These are phyloP conservation scores for Lepus oiostolus DNA, from an alignment of 2,797 vertebrate genomes.

Conservation along the genomic window DNA sequence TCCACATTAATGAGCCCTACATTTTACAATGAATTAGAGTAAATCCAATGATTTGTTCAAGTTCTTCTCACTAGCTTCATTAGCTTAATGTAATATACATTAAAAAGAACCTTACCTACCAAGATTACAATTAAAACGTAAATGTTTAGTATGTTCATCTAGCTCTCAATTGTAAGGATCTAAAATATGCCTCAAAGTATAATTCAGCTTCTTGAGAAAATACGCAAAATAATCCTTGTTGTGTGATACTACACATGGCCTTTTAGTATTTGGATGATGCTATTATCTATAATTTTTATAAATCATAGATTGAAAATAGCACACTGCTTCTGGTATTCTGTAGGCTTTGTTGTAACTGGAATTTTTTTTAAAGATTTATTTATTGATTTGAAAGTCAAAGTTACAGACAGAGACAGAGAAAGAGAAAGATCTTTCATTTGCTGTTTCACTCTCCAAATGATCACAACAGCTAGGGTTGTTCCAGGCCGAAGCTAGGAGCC, in stretches of 20 bases:
- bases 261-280: neutral
- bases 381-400: neutral
- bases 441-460: too few species aligned
- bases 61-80: conserved; percentile 84
- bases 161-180: conserved; percentile 69
- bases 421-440: too few species aligned
- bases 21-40: conserved; percentile 84
- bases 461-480: too few species aligned
- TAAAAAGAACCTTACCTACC: conserved; percentile 77
- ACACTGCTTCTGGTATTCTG: neutral
- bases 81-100: conserved; percentile 84
- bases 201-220: conserved; percentile 33
- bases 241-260: neutral
- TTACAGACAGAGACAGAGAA: too few species aligned
- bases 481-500: too few species aligned
- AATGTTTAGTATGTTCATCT: conserved; percentile 76
- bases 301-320: conserved; percentile 38
- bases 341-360: neutral
- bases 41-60: conserved; percentile 81
- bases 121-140: conserved; percentile 85
- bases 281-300: neutral
- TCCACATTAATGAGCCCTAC: conserved; percentile 83
- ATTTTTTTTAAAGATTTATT: conserved; percentile 52
- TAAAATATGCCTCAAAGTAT: conserved; percentile 70
- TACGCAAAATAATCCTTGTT: neutral